Evolutionary conservation across 2,888 invertebrate genomes (phyloP).

Genomic region (Spisula subtruncata): DNA sequence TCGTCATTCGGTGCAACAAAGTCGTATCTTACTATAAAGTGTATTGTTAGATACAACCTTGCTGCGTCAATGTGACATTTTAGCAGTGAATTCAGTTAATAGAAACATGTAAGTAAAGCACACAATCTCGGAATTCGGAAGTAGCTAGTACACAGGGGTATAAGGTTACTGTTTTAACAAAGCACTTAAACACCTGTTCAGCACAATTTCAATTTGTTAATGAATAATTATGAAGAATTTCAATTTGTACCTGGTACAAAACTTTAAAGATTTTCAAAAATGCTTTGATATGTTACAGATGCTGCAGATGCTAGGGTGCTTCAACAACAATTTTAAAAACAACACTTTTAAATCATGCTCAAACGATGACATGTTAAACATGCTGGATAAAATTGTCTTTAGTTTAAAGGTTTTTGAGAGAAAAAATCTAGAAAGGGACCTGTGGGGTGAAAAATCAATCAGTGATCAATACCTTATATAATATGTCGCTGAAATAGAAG

Average conservation of each 20-base stretch:
- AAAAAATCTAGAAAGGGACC: background rate
- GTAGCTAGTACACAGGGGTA: background rate
- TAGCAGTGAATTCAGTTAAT: background rate
- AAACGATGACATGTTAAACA: conserved; percentile 14
- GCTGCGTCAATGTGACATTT: background rate
- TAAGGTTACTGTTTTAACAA: background rate
- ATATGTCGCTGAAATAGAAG: background rate
- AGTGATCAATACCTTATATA: background rate
- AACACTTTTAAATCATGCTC: background rate
- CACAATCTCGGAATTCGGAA: background rate
- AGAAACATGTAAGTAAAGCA: background rate
- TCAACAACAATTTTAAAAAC: background rate
- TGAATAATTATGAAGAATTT: background rate
- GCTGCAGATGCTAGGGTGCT: background rate
- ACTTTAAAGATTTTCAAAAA: no score
- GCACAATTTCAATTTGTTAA: no score
- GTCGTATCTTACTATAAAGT: no score
- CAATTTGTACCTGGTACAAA: no score
- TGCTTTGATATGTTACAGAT: no score
- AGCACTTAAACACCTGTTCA: no score
- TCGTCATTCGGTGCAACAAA: no score
- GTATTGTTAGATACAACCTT: no score
- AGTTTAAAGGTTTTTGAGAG: no score
- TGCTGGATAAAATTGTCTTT: background rate
- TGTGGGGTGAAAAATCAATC: background rate